Base-by-base conservation (phyloP, 2,797 vertebrate genomes). In the Siniperca undulata region DNA sequence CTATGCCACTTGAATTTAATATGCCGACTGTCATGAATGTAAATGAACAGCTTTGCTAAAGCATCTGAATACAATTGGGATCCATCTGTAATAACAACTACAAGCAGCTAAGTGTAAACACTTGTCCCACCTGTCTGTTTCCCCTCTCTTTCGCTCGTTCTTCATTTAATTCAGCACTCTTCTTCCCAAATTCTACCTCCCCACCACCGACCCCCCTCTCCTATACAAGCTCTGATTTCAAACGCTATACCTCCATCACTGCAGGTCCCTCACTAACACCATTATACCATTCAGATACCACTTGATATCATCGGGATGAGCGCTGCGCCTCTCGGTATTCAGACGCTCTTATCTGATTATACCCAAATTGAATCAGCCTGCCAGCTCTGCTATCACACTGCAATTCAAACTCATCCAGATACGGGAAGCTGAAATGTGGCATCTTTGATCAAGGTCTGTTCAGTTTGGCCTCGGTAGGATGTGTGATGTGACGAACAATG, bases 271-370 rank as follows among this genome's bases (percentile, higher is more conserved):
- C 77, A 2, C 74, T 88, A 90, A 90, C 83, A 70, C 67, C 76
- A 82, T 91, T 83, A 88, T 16, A 17, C 59, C 73, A 20, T 87
- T 90, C 77, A 65, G 38, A 87, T 89, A 78, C 19, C 77, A 83
- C 90, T 84, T 88, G 86, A 93, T 93, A 88, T 86, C 68, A 46
- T 70, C 19, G 5, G 64, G 42, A 70, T 58, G 53, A 85, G 73
- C 34, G 56, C 70, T 12, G 66, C 2, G 27, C 68, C 86, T 86
- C 80, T 70, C 50, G 1, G 67, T 71, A 60, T 86, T 88, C 84
- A 86, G 84, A 66, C 34, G 7, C 87, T 80, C 82, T 90, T 52
- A 90, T 93, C 74, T 34, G 79, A 91, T 94, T 91, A 89, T 65
- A 3, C 0, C 36, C 44, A 85, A 93, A 95, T 93, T 60, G 61